phyloP scores from a whole-genome alignment of 2,797 vertebrate genomes.

The Alcedo atthis region DNA sequence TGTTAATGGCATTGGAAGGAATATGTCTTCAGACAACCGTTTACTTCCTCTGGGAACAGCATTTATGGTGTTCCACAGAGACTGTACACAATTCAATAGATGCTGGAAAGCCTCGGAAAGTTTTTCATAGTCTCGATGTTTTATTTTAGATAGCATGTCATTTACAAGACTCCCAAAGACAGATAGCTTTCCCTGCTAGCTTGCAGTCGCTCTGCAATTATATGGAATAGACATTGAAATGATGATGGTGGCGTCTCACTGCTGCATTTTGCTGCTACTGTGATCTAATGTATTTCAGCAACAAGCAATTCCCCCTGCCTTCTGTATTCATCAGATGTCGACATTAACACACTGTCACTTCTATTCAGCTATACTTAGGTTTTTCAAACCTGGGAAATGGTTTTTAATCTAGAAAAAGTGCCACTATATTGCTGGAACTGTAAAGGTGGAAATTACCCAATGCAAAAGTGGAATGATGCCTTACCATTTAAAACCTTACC shows the following conservation, averaged over 20 bases:
- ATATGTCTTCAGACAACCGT: slow-evolving; percentile 49
- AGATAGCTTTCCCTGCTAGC: slow-evolving; percentile 31
- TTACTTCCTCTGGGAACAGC: slow-evolving; percentile 64
- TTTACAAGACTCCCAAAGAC: slow-evolving; percentile 51
- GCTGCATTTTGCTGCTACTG: slow-evolving; percentile 55
- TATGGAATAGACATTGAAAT: slow-evolving; percentile 29
- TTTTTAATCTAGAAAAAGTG: slow-evolving; percentile 32
- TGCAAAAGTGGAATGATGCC: neutral
- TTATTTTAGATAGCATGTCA: slow-evolving; percentile 58
- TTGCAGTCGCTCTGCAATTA: slow-evolving; percentile 62
- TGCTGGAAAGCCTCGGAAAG: slow-evolving; percentile 49
- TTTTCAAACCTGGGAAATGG: slow-evolving; percentile 28
- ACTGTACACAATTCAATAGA: slow-evolving; percentile 52
- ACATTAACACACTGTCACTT: slow-evolving; percentile 50
- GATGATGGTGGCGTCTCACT: slow-evolving; percentile 33
- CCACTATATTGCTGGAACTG: neutral
- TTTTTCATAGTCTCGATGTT: slow-evolving; percentile 50
- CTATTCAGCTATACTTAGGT: neutral
- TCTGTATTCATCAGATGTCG: slow-evolving; percentile 50
- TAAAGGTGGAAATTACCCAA: neutral
- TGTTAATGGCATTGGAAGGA: slow-evolving; percentile 46
- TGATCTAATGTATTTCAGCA: slow-evolving; percentile 54
- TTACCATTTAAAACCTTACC: neutral
- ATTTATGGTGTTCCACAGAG: slow-evolving; percentile 41
- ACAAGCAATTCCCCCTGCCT: slow-evolving; percentile 27